Evolutionary conservation across 2,888 invertebrate species (phyloP).

Genomic region (Chamaedrilus cognettii): DNA sequence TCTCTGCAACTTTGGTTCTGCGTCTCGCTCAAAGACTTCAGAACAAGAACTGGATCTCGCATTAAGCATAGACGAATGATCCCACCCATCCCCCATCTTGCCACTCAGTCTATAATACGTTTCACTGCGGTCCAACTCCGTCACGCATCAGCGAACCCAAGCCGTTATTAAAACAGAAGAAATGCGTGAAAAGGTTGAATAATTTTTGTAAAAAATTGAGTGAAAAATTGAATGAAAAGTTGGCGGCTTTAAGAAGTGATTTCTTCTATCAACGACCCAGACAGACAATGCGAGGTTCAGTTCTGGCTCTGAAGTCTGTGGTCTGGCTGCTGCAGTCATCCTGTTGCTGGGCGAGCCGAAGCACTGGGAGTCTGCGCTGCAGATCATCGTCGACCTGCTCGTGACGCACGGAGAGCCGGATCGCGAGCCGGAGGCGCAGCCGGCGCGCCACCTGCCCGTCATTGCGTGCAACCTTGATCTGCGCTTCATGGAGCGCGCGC

Average conservation of each 20-base stretch:
- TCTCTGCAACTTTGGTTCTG: too few relatives aligned
- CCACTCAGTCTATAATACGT: too few relatives aligned
- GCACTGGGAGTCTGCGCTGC: slow-evolving; percentile 57
- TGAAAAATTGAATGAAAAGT: background rate
- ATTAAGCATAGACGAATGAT: too few relatives aligned
- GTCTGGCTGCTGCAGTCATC: too few relatives aligned
- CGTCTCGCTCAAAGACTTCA: too few relatives aligned
- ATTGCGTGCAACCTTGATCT: slow-evolving; percentile 60
- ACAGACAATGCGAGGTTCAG: background rate
- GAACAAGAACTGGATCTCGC: too few relatives aligned
- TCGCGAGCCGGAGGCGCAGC: slow-evolving; percentile 40
- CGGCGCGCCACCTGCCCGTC: slow-evolving; percentile 51
- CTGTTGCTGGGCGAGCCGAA: slow-evolving; percentile 58
- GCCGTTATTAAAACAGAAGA: too few relatives aligned
- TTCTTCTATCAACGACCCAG: background rate
- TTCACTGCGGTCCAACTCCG: too few relatives aligned
- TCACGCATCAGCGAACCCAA: too few relatives aligned
- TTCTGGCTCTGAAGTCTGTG: background rate
- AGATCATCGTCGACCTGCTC: slow-evolving; percentile 57
- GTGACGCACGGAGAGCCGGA: slow-evolving; percentile 56
- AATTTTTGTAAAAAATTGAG: too few relatives aligned
- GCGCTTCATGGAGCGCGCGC: slow-evolving; percentile 58
- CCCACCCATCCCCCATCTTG: too few relatives aligned
- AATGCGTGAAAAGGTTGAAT: background rate
- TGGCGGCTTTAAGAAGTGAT: background rate